phyloP scores from a whole-genome alignment of 2,797 vertebrate species.

The Basileuterus tristriatus region DNA sequence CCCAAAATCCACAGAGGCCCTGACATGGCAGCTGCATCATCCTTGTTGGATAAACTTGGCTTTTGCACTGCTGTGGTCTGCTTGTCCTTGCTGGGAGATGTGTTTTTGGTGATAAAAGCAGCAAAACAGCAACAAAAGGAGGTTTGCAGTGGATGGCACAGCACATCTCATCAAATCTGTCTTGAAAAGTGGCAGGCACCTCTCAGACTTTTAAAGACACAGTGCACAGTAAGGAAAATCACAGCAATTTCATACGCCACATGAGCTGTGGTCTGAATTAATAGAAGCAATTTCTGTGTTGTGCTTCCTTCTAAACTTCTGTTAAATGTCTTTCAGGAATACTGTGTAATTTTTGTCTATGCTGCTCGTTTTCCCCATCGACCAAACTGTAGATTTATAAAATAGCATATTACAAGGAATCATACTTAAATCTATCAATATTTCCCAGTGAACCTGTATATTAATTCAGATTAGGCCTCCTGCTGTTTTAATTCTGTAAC shows the following conservation, averaged over 20 bases:
- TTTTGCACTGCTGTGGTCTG: not conserved
- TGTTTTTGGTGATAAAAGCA: not conserved
- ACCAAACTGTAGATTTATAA: not conserved
- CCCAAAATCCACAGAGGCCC: not conserved
- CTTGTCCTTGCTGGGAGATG: not conserved
- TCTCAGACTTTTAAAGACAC: not conserved
- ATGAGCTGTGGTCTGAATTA: not conserved
- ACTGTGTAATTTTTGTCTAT: slow-evolving; percentile 1
- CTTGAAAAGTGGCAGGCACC: not conserved
- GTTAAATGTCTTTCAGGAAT: not conserved
- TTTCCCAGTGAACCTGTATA: slow-evolving; percentile 38
- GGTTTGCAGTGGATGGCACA: not conserved
- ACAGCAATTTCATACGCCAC: not conserved
- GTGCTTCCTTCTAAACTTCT: not conserved
- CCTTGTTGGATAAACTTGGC: not conserved
- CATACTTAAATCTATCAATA: slow-evolving; percentile 34
- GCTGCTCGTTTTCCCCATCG: not conserved
- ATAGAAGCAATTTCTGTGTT: not conserved
- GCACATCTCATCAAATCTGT: not conserved
- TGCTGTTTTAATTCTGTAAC: slow-evolving; percentile 44
- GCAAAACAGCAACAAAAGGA: not conserved
- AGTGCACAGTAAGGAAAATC: slow-evolving; percentile 17
- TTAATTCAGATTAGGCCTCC: slow-evolving; percentile 54
- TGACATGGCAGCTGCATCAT: not conserved
- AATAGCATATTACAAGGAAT: slow-evolving; percentile 8